Conservation (phyloP, 2,113 vertebrate species). For the Sitta europaea region DNA sequence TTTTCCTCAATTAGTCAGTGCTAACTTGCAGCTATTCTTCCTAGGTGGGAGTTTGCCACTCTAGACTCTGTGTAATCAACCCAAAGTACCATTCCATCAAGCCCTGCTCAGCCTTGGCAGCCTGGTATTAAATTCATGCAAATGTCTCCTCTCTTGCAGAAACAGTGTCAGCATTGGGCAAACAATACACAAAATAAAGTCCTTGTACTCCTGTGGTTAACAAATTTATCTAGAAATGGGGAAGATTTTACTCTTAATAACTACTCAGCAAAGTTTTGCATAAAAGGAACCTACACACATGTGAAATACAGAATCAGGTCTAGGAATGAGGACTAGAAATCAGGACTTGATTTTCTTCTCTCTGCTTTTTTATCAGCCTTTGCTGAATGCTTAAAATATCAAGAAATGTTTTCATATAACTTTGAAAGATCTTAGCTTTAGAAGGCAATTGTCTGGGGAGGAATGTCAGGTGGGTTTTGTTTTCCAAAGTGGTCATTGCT, state of each 20-base stretch:
- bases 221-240: not conserved
- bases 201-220: not conserved
- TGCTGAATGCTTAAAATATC: not conserved
- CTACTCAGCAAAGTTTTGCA: not conserved
- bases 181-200: not conserved
- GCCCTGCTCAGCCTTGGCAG: not conserved
- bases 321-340: not conserved
- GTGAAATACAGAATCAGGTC: not conserved
- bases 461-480: not conserved
- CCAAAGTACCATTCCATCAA: not conserved
- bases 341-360: not conserved
- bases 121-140: not conserved
- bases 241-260: not conserved
- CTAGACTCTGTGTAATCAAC: not conserved
- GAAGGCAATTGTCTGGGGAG: not conserved
- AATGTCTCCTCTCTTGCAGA: not conserved
- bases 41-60: not conserved
- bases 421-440: not conserved
- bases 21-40: not conserved
- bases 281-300: not conserved
- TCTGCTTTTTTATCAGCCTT: not conserved
- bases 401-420: not conserved
- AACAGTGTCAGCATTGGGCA: rapidly evolving
- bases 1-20: not conserved
- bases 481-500: not conserved